Conservation (phyloP, 2,888 invertebrate species). For the Lypha dubia region DNA sequence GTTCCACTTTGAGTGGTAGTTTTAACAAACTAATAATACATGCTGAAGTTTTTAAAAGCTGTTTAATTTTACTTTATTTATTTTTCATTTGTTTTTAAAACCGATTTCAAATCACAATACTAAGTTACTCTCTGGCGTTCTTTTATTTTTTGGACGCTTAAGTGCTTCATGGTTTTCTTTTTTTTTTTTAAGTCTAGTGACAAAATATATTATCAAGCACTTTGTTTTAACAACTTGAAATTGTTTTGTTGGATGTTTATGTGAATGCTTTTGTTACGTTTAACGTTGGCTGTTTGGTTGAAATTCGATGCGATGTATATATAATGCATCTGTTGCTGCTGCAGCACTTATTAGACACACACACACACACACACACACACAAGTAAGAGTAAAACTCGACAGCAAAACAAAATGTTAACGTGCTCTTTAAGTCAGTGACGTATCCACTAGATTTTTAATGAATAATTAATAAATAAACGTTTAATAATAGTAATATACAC, state of each 20-base stretch:
- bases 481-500: background rate
- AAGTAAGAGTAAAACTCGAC: constrained; percentile 21
- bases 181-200: constrained; percentile 54
- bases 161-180: constrained; percentile 26
- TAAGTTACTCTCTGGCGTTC: constrained; percentile 20
- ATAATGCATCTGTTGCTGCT: constrained; percentile 32
- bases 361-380: too few species aligned
- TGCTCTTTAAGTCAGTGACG: constrained; percentile 14
- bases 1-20: constrained; percentile 11
- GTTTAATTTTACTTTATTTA: constrained; percentile 16
- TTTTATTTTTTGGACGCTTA: constrained; percentile 37
- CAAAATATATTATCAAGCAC: constrained; percentile 26
- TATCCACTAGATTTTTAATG: constrained; percentile 30
- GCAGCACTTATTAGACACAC: constrained; percentile 20
- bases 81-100: constrained; percentile 33
- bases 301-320: constrained; percentile 14
- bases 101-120: constrained; percentile 51
- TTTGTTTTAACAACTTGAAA: constrained; percentile 46
- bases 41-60: constrained; percentile 38
- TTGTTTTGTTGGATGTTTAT: constrained; percentile 19
- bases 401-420: constrained; percentile 27
- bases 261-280: constrained; percentile 20
- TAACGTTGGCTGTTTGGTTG: constrained; percentile 23
- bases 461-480: background rate
- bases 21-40: constrained; percentile 35